Base-by-base conservation (phyloP, 2,113 vertebrate genomes). In the Pollachius pollachius region DNA sequence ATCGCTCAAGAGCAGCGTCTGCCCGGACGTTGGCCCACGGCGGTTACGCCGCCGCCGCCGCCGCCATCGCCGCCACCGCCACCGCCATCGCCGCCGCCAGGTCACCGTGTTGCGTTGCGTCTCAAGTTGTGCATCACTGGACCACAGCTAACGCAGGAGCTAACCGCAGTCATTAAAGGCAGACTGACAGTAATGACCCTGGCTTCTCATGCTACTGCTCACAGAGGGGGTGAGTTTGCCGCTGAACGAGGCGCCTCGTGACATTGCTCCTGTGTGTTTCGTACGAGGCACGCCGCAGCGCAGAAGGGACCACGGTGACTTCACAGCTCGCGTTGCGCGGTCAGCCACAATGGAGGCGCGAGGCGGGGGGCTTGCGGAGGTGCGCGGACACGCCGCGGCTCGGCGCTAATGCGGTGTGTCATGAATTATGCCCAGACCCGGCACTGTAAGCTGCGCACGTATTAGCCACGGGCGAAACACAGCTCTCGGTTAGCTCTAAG, bases 121-220 rank as follows among this genome's bases (percentile, higher is more conserved):
- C 19, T 62, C 54, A 25, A 16, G 65, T 3, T 1, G 2, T 58
- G 58, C 25, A 73, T 69, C 67, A 0, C 66, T 67, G 71, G 81
- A 56, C 69, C 70, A 61, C 69, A 75, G 78, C 85, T 82, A 65
- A 62, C 68, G 73, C 68, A 71, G 11, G 74, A 88, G 85, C 84
- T 89, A 89, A 89, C 78, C 17, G 81, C 77, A 80, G 83, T 83
- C 83, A 86, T 89, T 85, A 88, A 86, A 87, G 89, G 87, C 81
- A 76, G 81, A 41, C 6, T 41, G 37, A 41, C 9, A 7, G 37
- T 41, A 41, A 41, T 41, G 37, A 41, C 37, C 9, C 37, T 81
- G 77, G 74, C 74, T 6, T 74, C 80, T 78, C 72, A 65, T 84
- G 85, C 81, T 79, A 63, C 82, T 23, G 67, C 82, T 27, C 69